Evolutionary conservation across 2,797 vertebrate species (phyloP).

Genomic region (Columba guinea): DNA sequence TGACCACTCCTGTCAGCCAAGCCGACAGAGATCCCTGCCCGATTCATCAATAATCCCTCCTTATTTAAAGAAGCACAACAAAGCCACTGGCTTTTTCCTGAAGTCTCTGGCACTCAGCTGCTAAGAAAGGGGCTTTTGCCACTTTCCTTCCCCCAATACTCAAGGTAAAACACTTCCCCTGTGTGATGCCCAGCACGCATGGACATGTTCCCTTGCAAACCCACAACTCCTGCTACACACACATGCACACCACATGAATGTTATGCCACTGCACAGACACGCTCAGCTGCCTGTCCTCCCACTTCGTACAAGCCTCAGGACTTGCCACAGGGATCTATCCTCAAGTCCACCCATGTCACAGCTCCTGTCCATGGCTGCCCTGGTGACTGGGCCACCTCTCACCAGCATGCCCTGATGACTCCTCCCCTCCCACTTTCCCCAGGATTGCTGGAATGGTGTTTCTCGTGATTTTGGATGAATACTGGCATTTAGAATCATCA

Average conservation of each 20-base stretch:
- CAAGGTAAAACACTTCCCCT: neutral
- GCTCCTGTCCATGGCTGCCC: neutral
- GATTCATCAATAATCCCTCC: neutral
- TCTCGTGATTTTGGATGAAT: neutral
- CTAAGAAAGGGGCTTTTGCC: neutral
- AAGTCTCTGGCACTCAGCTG: neutral
- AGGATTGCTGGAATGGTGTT: neutral
- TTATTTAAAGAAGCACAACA: neutral
- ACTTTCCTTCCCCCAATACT: neutral
- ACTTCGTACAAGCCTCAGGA: accelerated
- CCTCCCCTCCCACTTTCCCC: neutral
- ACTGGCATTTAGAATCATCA: neutral
- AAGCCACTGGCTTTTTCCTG: neutral
- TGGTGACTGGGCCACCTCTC: neutral
- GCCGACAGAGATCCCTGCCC: neutral
- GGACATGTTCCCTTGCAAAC: neutral
- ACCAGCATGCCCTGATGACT: accelerated
- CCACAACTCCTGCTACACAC: neutral
- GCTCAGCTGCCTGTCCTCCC: neutral
- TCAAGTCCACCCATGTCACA: neutral
- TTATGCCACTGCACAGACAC: neutral
- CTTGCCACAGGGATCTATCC: accelerated
- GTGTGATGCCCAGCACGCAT: neutral
- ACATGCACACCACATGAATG: accelerated
- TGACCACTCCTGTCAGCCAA: neutral